phyloP scores from a whole-genome alignment of 1,140 invertebrate genomes.

The Rhagoletis zephyria region DNA sequence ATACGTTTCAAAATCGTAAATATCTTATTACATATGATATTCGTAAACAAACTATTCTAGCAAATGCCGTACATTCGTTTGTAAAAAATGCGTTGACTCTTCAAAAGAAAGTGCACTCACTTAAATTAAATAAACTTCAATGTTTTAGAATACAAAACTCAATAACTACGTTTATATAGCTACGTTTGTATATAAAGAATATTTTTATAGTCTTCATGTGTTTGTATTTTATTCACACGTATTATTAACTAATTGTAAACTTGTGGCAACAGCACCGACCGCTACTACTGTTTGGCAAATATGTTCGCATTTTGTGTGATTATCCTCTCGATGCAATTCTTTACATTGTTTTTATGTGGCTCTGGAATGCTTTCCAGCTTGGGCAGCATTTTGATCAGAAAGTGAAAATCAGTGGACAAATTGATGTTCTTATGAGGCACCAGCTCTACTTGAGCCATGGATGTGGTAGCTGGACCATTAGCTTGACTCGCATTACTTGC shows the following conservation, averaged over 20 bases:
- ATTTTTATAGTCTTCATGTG: too few species aligned
- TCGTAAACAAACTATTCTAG: not conserved
- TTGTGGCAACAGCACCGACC: too few species aligned
- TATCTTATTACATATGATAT: not conserved
- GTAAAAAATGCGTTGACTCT: conserved; percentile 15
- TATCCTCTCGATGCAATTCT: conserved; percentile 69
- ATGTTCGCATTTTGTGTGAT: conserved; percentile 68
- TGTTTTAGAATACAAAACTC: not conserved
- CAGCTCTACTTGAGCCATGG: conserved; percentile 53
- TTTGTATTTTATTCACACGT: too few species aligned
- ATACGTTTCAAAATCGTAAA: conserved; percentile 8
- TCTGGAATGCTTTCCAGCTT: conserved; percentile 69
- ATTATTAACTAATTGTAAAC: too few species aligned
- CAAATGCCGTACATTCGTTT: conserved; percentile 3
- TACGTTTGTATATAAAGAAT: too few species aligned
- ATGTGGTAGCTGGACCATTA: not conserved
- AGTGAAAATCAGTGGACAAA: conserved; percentile 68
- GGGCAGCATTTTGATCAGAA: conserved; percentile 70
- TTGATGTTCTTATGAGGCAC: conserved; percentile 67
- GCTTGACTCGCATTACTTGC: conserved; percentile 51
- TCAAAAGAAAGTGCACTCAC: not conserved
- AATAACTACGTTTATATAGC: too few species aligned
- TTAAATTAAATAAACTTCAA: conserved; percentile 9
- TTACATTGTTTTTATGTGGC: conserved; percentile 69
- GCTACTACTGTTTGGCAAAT: conserved; percentile 57